Evolutionary conservation across 2,888 invertebrate species (phyloP), one percentile per base, ranked within the genome.

Genomic region (Sialis lutaria): DNA sequence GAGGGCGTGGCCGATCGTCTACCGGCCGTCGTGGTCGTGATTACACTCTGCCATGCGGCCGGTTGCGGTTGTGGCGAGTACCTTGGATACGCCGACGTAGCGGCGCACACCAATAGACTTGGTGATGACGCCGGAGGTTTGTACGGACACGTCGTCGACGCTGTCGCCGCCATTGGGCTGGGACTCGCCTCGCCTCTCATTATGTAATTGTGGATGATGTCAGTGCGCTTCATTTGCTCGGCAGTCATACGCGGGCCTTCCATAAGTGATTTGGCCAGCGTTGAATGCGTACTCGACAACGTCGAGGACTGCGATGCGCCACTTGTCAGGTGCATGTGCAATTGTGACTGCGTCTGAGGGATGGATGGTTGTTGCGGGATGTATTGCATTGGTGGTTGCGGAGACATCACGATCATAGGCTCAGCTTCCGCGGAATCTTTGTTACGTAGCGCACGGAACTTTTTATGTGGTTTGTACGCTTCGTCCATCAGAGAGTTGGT

Each of bases 381-480:
- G 49, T 46, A 33, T 53, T 55, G 41, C n/a, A 40, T 8, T 2
- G 45, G 13, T 34, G 48, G 48, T 46, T 44, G 47, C 33, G 52
- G 49, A 10, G 53, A 48, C 9, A 50, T 50, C 33, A 52, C 67
- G 52, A 73, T 65, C 49, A 81, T 82, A 0, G 78, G 75, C 57
- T 80, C 79, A 2, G 85, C 84, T 58, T 87, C 87, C 40, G 82
- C 83, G 2, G 79, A 78, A 60, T 88, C 87, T 55, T 86, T 84
- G 51, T 66, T 64, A 31, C 87, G 72, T 61, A 88, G 69, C 2
- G 88, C 88, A 41, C 92, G 79, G 75, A 92, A 92, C 65, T 92
- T 92, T 67, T 92, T 92, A 72, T 92, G 92, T 50, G 91, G 91
- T 63, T 91, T 89, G 70, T 92, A 92, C 10, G 90, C 90, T 67